A percentile compares a stretch with the other conserved stretches of the same genome.
Evolutionary conservation across 2,797 vertebrate species (phyloP).

Genomic region (Enteromius radiatus): DNA sequence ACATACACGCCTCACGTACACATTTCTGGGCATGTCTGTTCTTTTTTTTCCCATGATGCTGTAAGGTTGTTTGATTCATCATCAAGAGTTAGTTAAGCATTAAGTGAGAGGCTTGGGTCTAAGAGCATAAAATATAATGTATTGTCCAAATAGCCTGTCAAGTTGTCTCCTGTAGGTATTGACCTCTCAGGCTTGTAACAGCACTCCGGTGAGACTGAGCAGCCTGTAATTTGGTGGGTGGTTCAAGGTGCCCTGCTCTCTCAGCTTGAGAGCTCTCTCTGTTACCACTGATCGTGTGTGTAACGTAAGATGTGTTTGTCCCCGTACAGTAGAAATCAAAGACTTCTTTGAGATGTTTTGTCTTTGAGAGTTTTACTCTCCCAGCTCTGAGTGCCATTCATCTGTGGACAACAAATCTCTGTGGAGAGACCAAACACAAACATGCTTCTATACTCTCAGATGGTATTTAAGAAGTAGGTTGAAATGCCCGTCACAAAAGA

Average conservation of each 20-base stretch:
- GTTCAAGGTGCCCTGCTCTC: conserved; percentile 38
- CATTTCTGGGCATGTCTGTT: background rate
- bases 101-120: conserved; percentile 24
- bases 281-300: conserved; percentile 17
- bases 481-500: background rate
- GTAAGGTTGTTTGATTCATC: conserved; percentile 4
- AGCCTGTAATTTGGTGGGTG: conserved; percentile 25
- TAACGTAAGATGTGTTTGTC: conserved; percentile 28
- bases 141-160: background rate
- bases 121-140: conserved; percentile 14
- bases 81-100: background rate
- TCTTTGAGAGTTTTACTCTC: conserved; percentile 3
- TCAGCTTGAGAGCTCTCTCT: conserved; percentile 4
- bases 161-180: conserved; percentile 17
- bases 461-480: background rate
- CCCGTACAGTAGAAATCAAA: background rate
- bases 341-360: background rate
- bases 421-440: conserved; percentile 32
- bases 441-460: background rate
- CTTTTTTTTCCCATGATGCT: background rate
- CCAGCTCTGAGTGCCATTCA: background rate
- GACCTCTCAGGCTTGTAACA: conserved; percentile 22
- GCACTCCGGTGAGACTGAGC: background rate
- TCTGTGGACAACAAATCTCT: conserved; percentile 1
- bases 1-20: background rate